Evolutionary conservation across 2,797 vertebrate species (phyloP), one percentile per base, ranked within the genome.

Genomic region (Pygocentrus nattereri): DNA sequence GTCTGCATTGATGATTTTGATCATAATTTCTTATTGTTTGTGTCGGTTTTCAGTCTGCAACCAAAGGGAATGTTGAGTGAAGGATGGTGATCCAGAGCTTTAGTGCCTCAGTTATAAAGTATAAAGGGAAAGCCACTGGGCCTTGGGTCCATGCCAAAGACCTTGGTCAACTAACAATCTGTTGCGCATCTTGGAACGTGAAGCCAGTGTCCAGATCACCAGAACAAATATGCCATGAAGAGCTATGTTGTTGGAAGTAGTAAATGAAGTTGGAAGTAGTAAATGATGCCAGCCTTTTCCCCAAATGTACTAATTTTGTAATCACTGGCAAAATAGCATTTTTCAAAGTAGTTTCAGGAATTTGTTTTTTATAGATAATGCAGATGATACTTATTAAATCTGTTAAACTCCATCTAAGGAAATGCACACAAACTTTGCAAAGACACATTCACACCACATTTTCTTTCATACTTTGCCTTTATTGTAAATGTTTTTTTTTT

Each of bases 401-500:
- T n/a, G n/a, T 38, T 5, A 8, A 3, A 5, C 38, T 38, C 1
- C 7, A 52, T 16, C 2, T 5, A 52, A 12, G 30, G 10, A 58
- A 1, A 70, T 21, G 44, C 38, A 11, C 54, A 71, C n/a, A 12
- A 67, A 44, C 56, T 25, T 23, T 59, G 52, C 52, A 69, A 25
- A 61, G 3, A 49, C 31, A 34, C 68, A 58, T 50, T 34, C 10
- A 41, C 3, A 30, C 54, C 50, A 74, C 61, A 77, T 49, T 76
- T 56, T 83, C 47, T 75, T 56, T 83, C 31, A 80, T 80, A 72
- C 73, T 65, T 77, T 84, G 78, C 82, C 68, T 84, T 84, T 80
- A 84, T 84, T 84, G 68, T 80, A 80, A n/a, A 72, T 80, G 62
- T 68, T 71, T 65, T 72, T 34, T 75, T 70, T 75, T 65, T 47